Conservation (phyloP, 2,888 invertebrate genomes). For the Acanthosepion esculentum region DNA sequence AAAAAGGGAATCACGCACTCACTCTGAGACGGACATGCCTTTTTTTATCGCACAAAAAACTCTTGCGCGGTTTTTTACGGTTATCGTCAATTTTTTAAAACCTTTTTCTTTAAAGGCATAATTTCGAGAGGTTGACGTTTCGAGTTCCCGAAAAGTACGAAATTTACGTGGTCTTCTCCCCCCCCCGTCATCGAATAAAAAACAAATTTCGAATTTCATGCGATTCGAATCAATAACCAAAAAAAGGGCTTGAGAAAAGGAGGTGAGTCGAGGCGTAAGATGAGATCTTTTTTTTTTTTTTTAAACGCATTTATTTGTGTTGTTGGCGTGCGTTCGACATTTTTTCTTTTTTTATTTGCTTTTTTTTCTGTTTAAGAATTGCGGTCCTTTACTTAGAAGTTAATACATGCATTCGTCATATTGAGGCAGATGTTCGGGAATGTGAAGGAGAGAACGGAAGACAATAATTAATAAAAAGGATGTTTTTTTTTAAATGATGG, state of each 20-base stretch:
- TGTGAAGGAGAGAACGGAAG: not conserved
- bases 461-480: not conserved
- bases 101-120: too few relatives aligned
- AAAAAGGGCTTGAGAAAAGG: not conserved
- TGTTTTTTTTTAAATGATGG: not conserved
- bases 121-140: too few relatives aligned
- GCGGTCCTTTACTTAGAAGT: not conserved
- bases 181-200: not conserved
- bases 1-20: too few relatives aligned
- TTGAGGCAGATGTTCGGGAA: not conserved
- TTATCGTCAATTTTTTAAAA: too few relatives aligned
- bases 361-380: not conserved
- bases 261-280: not conserved
- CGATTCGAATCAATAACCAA: not conserved
- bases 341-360: fast-evolving
- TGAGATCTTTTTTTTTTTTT: not conserved
- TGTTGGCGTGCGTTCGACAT: not conserved
- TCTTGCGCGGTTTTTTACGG: too few relatives aligned
- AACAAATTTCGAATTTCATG: not conserved
- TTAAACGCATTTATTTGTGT: not conserved
- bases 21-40: too few relatives aligned
- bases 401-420: not conserved
- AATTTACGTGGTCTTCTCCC: not conserved
- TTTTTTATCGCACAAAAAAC: too few relatives aligned
- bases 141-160: too few relatives aligned